Conservation (phyloP, 2,888 invertebrate genomes). For the Apotomis capreana region DNA sequence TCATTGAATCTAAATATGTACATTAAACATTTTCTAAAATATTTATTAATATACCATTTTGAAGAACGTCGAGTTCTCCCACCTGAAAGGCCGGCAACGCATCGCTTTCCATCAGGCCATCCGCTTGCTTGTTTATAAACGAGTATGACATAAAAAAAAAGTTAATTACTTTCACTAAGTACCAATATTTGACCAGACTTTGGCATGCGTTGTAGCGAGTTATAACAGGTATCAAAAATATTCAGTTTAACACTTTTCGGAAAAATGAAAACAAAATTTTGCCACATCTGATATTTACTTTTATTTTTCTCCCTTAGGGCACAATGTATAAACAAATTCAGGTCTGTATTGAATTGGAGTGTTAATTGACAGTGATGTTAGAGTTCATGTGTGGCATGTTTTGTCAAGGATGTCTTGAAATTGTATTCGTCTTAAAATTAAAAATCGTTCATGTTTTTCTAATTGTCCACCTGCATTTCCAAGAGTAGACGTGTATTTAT, state of each 20-base stretch:
- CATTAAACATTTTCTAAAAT: neutral
- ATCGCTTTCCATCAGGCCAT: too few species aligned
- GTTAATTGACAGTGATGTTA: conserved; percentile 70
- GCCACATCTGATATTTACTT: conserved; percentile 59
- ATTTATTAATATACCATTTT: too few species aligned
- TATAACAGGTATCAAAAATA: neutral
- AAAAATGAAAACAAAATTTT: conserved; percentile 18
- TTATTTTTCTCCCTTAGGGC: conserved; percentile 77
- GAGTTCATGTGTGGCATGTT: conserved; percentile 65
- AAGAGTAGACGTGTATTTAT: conserved; percentile 11
- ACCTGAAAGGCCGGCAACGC: too few species aligned
- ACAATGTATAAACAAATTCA: conserved; percentile 83
- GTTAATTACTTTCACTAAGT: too few species aligned
- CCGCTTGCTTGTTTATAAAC: too few species aligned
- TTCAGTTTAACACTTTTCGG: conserved; percentile 5
- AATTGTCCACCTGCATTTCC: conserved; percentile 35
- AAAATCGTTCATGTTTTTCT: conserved; percentile 30
- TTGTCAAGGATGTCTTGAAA: conserved; percentile 34
- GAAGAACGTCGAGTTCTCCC: too few species aligned
- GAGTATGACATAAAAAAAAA: too few species aligned
- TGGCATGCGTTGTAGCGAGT: neutral
- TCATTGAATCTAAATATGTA: neutral
- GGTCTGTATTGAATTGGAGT: conserved; percentile 74
- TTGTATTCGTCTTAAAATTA: conserved; percentile 30
- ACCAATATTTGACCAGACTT: too few species aligned